Percentiles rank a stretch among this genome's conserved stretches.
Evolutionary conservation across 2,797 vertebrate species (phyloP).

Genomic region (Rhadinocentrus ornatus): DNA sequence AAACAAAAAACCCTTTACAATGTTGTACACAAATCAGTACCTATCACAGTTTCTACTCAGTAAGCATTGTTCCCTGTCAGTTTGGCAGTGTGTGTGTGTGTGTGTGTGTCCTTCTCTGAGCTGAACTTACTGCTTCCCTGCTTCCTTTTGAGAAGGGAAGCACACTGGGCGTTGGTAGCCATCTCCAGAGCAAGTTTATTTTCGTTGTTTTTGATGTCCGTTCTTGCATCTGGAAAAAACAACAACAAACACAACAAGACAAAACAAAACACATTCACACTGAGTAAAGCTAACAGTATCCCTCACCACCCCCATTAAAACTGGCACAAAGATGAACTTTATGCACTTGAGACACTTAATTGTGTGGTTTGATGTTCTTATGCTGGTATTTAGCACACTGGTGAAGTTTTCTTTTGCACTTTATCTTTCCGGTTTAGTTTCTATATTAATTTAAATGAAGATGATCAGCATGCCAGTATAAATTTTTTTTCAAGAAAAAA

Average conservation of each 20-base stretch:
- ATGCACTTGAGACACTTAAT: neutral
- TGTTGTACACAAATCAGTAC: neutral
- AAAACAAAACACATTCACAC: neutral
- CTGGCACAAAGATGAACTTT: neutral
- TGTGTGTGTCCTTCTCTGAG: slow-evolving; percentile 8
- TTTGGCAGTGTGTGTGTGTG: neutral
- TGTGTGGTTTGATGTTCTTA: neutral
- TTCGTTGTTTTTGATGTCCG: slow-evolving; percentile 94
- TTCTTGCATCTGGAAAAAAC: slow-evolving; percentile 87
- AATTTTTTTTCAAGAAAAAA: neutral
- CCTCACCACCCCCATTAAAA: neutral
- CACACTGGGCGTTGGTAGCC: slow-evolving; percentile 93
- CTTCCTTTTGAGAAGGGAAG: slow-evolving; percentile 93
- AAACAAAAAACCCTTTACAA: no score
- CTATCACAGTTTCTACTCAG: neutral
- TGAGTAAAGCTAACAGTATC: neutral
- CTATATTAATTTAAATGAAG: neutral
- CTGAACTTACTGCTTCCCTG: slow-evolving; percentile 78
- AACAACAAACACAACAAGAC: neutral
- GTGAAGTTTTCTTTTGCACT: neutral
- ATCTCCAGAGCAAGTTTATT: slow-evolving; percentile 96
- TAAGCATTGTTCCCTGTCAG: neutral
- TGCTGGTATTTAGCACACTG: neutral
- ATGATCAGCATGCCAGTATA: neutral
- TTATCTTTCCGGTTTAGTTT: neutral